Percentiles rank a stretch among this genome's conserved stretches.
These are phyloP conservation scores for Scolanthus callimorphus DNA, from an alignment of 92 coral and sea anemone species.

Conservation along the genomic window DNA sequence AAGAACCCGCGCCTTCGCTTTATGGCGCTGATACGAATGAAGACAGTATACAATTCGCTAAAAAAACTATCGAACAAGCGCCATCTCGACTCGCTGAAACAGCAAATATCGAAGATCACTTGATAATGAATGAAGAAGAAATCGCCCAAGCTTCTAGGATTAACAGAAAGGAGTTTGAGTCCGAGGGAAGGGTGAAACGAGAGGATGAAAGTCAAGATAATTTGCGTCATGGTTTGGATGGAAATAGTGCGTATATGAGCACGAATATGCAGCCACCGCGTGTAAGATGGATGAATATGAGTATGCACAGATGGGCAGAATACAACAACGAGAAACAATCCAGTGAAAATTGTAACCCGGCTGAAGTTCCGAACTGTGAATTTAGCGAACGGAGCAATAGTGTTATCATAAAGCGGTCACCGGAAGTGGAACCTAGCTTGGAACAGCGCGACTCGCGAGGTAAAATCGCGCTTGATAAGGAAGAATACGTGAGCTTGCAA, in stretches of 20 bases:
- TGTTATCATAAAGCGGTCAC: conserved; percentile 64
- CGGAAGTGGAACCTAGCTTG: conserved; percentile 57
- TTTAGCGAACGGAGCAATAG: conserved; percentile 62
- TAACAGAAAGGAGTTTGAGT: conserved; percentile 30
- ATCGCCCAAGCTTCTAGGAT: conserved; percentile 70
- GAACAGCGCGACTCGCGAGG: conserved; percentile 41
- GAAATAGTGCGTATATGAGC: conserved; percentile 15
- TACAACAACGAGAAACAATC: neutral
- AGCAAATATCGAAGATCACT: conserved; percentile 88
- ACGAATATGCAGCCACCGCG: conserved; percentile 2
- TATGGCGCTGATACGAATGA: conserved; percentile 75
- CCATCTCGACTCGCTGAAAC: conserved; percentile 91
- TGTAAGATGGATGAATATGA: conserved; percentile 67
- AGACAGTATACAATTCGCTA: conserved; percentile 43
- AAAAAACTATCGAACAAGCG: conserved; percentile 48
- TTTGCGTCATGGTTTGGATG: conserved; percentile 25
- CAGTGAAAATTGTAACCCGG: conserved; percentile 10
- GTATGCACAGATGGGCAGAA: conserved; percentile 2
- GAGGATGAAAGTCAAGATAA: conserved; percentile 19
- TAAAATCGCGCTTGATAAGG: conserved; percentile 22
- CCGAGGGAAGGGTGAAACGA: conserved; percentile 35
- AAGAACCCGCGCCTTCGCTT: conserved; percentile 94
- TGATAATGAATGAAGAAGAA: conserved; percentile 91
- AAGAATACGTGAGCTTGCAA: conserved; percentile 45
- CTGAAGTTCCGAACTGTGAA: conserved; percentile 27